phyloP scores from a whole-genome alignment of 1,140 invertebrate species.

The Holotrichia oblita region DNA sequence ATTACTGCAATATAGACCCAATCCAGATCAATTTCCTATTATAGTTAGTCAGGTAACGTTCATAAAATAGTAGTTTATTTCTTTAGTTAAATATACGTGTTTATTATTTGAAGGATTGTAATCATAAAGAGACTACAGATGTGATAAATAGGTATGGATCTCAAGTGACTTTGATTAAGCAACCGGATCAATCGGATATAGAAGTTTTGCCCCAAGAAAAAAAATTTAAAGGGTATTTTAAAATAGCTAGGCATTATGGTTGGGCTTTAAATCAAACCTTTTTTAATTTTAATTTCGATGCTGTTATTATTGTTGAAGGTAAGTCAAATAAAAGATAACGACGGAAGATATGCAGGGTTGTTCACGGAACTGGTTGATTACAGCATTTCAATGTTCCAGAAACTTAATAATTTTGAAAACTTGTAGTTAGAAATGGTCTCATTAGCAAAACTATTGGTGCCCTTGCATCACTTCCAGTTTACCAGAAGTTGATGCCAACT shows the following conservation, averaged over 20 bases:
- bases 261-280: constrained; percentile 96
- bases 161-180: constrained; percentile 83
- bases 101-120: constrained; percentile 81
- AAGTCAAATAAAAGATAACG: constrained; percentile 46
- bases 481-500: too few species aligned
- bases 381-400: too few species aligned
- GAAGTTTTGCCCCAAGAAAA: constrained; percentile 85
- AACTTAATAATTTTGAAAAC: too few species aligned
- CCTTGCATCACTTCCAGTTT: too few species aligned
- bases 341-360: too few species aligned
- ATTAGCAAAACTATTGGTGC: too few species aligned
- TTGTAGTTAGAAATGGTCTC: too few species aligned
- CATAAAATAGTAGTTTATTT: background rate
- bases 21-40: constrained; percentile 90
- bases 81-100: background rate
- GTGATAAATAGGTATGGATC: constrained; percentile 84
- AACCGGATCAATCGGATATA: constrained; percentile 92
- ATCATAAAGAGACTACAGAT: constrained; percentile 84
- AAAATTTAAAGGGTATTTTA: constrained; percentile 96
- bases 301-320: constrained; percentile 97
- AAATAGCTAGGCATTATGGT: constrained; percentile 95
- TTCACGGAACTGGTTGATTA: too few species aligned
- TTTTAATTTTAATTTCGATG: constrained; percentile 80
- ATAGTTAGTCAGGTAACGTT: constrained; percentile 82
- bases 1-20: constrained; percentile 88